phyloP scores from a whole-genome alignment of 2,888 invertebrate genomes.

The Eristalinus sepulchralis region DNA sequence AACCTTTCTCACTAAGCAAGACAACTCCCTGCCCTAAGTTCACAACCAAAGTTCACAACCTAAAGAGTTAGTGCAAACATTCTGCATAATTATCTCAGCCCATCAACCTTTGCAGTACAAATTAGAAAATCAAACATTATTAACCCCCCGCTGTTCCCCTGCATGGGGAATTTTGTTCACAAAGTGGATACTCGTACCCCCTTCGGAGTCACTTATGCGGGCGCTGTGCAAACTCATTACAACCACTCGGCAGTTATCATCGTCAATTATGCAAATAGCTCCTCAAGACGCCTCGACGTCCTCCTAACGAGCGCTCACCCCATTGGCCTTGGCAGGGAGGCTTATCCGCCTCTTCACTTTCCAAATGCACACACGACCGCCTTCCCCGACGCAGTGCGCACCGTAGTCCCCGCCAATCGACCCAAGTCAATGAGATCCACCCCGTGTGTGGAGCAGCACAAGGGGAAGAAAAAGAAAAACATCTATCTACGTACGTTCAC shows the following conservation, averaged over 20 bases:
- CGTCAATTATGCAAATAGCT: conserved; percentile 5
- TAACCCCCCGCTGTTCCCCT: neutral
- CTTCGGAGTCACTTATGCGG: neutral
- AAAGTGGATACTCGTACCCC: neutral
- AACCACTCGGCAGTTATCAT: neutral
- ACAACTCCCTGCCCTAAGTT: too few relatives aligned
- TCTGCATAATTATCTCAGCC: neutral
- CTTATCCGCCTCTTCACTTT: neutral
- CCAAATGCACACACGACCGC: neutral
- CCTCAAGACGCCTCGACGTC: neutral
- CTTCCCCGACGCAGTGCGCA: neutral
- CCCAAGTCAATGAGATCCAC: conserved; percentile 27
- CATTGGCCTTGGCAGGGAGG: neutral
- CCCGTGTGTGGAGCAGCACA: conserved; percentile 17
- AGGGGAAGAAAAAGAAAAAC: conserved; percentile 25
- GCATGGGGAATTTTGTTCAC: neutral
- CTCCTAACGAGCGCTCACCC: neutral
- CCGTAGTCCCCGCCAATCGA: neutral
- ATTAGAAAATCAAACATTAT: neutral
- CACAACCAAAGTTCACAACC: neutral
- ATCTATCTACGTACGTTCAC: conserved; percentile 6
- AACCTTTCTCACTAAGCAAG: too few relatives aligned
- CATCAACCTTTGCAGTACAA: neutral
- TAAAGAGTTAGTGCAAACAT: neutral
- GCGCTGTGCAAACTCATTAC: neutral